Evolutionary conservation across 2,888 invertebrate genomes (phyloP).

Genomic region (Odiellus spinosus): DNA sequence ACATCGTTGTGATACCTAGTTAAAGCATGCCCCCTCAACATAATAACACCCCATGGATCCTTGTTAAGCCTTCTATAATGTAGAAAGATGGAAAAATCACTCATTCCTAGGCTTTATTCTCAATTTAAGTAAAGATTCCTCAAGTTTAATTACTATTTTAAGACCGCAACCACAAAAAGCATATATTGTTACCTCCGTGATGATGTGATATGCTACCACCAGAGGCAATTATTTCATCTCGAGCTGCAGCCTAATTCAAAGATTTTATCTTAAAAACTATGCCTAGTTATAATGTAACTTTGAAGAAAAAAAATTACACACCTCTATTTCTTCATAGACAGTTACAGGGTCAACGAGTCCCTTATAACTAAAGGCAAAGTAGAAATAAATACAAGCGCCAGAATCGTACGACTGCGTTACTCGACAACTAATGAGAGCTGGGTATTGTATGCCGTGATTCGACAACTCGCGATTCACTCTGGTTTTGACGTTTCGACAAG

Average conservation of each 20-base stretch:
- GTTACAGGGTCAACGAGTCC: slow-evolving; percentile 23
- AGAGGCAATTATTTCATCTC: slow-evolving; percentile 39
- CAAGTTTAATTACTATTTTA: no score
- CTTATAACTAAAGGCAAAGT: slow-evolving; percentile 64
- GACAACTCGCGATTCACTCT: slow-evolving; percentile 42
- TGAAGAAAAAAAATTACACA: not conserved
- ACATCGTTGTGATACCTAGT: no score
- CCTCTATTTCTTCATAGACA: slow-evolving; percentile 19
- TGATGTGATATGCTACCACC: slow-evolving; percentile 41
- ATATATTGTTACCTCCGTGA: slow-evolving; percentile 33
- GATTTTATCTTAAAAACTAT: not conserved
- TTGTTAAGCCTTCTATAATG: no score
- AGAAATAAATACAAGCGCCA: slow-evolving; percentile 90
- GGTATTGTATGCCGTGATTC: slow-evolving; percentile 42
- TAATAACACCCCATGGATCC: no score
- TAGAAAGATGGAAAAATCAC: no score
- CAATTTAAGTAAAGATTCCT: no score
- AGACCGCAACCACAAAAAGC: no score
- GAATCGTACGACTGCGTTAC: slow-evolving; percentile 95
- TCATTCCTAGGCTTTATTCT: no score
- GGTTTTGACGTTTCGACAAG: slow-evolving; percentile 80
- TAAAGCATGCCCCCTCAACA: no score
- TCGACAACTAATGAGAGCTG: slow-evolving; percentile 51
- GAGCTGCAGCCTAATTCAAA: slow-evolving; percentile 34
- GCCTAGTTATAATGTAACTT: no score